These are phyloP conservation scores for Strigamia maritima DNA, from an alignment of 2,888 invertebrate genomes.

Conservation along the genomic window DNA sequence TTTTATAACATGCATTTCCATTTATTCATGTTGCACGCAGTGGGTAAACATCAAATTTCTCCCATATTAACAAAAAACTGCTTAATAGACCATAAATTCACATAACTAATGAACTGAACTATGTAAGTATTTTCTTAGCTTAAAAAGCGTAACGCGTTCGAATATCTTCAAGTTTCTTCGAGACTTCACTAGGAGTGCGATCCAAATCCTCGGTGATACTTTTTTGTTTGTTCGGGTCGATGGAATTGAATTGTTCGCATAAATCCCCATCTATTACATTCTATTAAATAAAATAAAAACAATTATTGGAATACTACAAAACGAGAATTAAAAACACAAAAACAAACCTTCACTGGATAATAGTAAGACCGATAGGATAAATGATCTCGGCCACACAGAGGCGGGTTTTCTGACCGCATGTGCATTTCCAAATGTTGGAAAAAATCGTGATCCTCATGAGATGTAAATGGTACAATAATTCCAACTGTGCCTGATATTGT, in stretches of 20 bases:
- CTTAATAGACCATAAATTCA: too few species aligned
- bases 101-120: too few species aligned
- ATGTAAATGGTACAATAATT: slow-evolving; percentile 88
- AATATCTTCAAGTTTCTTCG: slow-evolving; percentile 97
- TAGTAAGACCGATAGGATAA: slow-evolving; percentile 95
- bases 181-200: slow-evolving; percentile 87
- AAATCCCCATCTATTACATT: slow-evolving; percentile 98
- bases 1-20: too few species aligned
- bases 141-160: slow-evolving; percentile 98
- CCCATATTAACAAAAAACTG: too few species aligned
- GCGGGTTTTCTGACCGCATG: slow-evolving; percentile 94
- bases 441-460: slow-evolving; percentile 93
- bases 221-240: slow-evolving; percentile 91
- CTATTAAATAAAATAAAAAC: slow-evolving; percentile 57
- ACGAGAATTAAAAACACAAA: not conserved
- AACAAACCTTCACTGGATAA: slow-evolving; percentile 84
- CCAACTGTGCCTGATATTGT: slow-evolving; percentile 91
- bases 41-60: too few species aligned
- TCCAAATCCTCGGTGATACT: slow-evolving; percentile 92
- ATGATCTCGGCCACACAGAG: slow-evolving; percentile 95
- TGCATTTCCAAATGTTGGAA: slow-evolving; percentile 99
- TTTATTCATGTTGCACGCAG: not conserved
- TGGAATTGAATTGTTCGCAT: slow-evolving; percentile 96
- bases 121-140: slow-evolving; percentile 46
- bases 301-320: not conserved